phyloP scores from a whole-genome alignment of 2,888 invertebrate species.

The Cecidostiba fungosa region DNA sequence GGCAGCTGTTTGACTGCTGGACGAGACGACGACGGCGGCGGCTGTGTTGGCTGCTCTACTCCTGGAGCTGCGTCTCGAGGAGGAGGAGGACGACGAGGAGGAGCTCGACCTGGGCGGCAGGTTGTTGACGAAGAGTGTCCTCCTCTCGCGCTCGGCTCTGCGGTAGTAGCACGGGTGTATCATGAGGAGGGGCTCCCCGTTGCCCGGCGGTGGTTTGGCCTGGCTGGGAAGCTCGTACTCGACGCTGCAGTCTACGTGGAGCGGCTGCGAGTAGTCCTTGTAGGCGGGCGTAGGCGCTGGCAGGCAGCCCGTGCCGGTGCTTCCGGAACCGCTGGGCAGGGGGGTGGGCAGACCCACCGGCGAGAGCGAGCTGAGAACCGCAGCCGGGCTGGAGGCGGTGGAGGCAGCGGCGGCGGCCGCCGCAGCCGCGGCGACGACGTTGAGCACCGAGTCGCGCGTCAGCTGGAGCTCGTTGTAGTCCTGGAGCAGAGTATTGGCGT shows the following conservation, averaged over 20 bases:
- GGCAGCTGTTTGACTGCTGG: background rate
- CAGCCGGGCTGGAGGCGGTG: constrained; percentile 30
- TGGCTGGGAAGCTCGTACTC: constrained; percentile 95
- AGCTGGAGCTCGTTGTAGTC: constrained; percentile 71
- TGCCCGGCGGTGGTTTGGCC: constrained; percentile 92
- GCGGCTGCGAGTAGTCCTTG: constrained; percentile 92
- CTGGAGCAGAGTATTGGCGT: constrained; percentile 78
- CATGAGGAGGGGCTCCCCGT: constrained; percentile 91
- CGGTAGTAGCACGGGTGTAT: constrained; percentile 95
- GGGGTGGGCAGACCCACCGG: constrained; percentile 69
- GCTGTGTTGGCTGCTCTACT: background rate
- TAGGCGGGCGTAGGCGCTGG: constrained; percentile 64
- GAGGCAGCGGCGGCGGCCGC: constrained; percentile 80
- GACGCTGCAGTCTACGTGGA: constrained; percentile 95
- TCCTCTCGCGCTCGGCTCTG: constrained; percentile 91
- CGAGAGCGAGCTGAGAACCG: constrained; percentile 78
- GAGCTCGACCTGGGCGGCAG: constrained; percentile 84
- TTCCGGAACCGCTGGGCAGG: constrained; percentile 65
- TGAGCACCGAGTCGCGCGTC: constrained; percentile 72
- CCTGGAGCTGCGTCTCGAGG: constrained; percentile 28
- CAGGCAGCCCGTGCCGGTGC: constrained; percentile 73
- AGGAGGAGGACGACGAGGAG: constrained; percentile 37
- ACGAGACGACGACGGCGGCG: background rate
- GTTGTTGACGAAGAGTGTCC: constrained; percentile 92
- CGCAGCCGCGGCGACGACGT: constrained; percentile 75